A percentile compares a stretch with the other conserved stretches of the same genome.
phyloP scores from a whole-genome alignment of 2,113 vertebrate species.

The Neodon shergylaensis region DNA sequence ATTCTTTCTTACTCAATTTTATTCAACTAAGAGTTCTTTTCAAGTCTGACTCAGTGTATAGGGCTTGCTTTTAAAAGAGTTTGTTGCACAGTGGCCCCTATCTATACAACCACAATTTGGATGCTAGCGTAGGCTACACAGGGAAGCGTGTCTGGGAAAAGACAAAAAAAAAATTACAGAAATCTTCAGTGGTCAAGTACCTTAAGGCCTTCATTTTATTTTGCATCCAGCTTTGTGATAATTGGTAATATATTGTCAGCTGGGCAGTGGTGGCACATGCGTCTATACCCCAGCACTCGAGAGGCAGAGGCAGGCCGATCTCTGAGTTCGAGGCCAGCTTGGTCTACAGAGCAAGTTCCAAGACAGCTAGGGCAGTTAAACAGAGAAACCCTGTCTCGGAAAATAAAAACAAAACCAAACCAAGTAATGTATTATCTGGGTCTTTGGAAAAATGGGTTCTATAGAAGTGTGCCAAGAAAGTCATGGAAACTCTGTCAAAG shows the following conservation, averaged over 20 bases:
- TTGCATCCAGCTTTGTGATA: not conserved
- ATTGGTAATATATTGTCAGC: not conserved
- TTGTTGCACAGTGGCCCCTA: not conserved
- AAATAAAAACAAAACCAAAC: too few relatives aligned
- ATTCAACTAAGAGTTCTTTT: not conserved
- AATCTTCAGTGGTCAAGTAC: not conserved
- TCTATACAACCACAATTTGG: not conserved
- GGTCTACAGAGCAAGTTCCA: too few relatives aligned
- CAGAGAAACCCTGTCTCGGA: too few relatives aligned
- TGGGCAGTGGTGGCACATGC: too few relatives aligned
- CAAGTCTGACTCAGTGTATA: not conserved
- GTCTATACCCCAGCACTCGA: too few relatives aligned
- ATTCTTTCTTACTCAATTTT: not conserved
- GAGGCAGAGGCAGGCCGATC: too few relatives aligned
- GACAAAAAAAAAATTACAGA: not conserved
- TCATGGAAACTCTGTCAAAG: not conserved
- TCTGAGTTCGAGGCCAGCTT: too few relatives aligned
- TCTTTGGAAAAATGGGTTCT: not conserved
- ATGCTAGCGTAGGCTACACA: not conserved
- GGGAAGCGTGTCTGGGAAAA: not conserved
- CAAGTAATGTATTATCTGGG: not conserved
- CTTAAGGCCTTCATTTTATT: not conserved
- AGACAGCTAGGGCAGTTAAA: too few relatives aligned
- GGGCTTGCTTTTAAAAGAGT: not conserved
- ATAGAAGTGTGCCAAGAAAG: not conserved